Evolutionary conservation across 2,888 invertebrate genomes (phyloP).

Genomic region (Rhynchonema sp.): DNA sequence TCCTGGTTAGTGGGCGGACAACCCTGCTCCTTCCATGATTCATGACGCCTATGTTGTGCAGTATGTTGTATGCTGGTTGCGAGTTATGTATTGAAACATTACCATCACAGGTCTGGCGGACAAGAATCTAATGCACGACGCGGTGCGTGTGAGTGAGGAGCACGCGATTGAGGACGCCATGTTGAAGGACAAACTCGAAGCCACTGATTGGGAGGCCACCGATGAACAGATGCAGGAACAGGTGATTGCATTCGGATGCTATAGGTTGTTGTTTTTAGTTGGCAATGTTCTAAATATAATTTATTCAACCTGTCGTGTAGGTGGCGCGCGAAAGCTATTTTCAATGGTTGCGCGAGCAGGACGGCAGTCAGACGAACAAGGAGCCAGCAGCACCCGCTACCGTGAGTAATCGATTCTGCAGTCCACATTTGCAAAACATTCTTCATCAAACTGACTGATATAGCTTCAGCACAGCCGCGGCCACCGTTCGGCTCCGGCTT

Average conservation of each 20-base stretch:
- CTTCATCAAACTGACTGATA: no score
- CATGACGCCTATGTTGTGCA: no score
- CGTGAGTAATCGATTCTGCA: no score
- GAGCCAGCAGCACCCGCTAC: no score
- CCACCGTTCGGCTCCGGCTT: no score
- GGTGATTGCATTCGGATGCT: no score
- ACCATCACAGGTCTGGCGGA: slow-evolving; percentile 16
- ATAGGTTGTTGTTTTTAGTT: not conserved
- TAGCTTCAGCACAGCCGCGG: no score
- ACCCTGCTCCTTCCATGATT: no score
- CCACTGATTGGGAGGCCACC: slow-evolving; percentile 76
- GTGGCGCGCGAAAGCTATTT: slow-evolving; percentile 32
- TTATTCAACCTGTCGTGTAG: slow-evolving; percentile 8
- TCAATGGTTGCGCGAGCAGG: slow-evolving; percentile 25
- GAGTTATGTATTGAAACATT: no score
- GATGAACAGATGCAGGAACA: slow-evolving; percentile 73
- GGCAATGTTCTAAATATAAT: not conserved
- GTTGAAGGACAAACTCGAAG: slow-evolving; percentile 67
- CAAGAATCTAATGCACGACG: slow-evolving; percentile 13
- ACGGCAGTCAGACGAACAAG: not conserved
- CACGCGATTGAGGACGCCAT: slow-evolving; percentile 43
- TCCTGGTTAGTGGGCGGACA: slow-evolving; percentile 50
- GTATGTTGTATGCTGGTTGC: no score
- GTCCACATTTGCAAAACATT: no score
- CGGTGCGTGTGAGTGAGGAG: slow-evolving; percentile 7